A percentile compares a stretch with the other conserved stretches of the same genome.
phyloP scores from a whole-genome alignment of 2,888 invertebrate species.

The Rhodophaea formosa region DNA sequence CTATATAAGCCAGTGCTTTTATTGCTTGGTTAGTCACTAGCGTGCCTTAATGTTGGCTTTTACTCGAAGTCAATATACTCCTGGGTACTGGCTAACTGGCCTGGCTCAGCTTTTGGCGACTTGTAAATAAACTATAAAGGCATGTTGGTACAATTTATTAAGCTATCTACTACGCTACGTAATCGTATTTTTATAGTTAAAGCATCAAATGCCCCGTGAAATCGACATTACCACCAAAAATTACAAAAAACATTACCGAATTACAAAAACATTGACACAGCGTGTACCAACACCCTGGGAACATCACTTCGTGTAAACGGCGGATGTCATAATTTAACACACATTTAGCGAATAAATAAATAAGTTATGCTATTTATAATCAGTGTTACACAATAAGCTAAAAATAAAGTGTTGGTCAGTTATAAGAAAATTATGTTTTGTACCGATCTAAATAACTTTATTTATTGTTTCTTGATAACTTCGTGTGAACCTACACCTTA shows the following conservation, averaged over 20 bases:
- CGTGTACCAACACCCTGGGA: slow-evolving; percentile 2
- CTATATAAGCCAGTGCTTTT: too few species aligned
- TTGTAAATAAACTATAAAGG: too few species aligned
- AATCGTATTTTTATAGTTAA: background rate
- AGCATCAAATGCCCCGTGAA: background rate
- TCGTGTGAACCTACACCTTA: too few species aligned
- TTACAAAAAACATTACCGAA: background rate
- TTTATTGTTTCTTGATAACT: too few species aligned
- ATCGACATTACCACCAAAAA: background rate
- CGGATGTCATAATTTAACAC: background rate
- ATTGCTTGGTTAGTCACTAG: too few species aligned
- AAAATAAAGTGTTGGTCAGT: background rate
- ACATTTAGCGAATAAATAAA: background rate
- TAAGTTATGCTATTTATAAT: slow-evolving; percentile 1
- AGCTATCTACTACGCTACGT: background rate
- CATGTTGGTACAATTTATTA: too few species aligned
- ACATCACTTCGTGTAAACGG: background rate
- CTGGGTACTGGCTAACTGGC: too few species aligned
- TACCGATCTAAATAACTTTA: too few species aligned
- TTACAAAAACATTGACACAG: background rate
- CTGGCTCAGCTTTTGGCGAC: too few species aligned
- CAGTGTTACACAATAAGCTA: background rate
- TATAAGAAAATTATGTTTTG: too few species aligned
- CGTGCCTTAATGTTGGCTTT: too few species aligned
- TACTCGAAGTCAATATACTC: too few species aligned